phyloP scores from a whole-genome alignment of 2,888 invertebrate species.

The Sarcophaga subvicina region DNA sequence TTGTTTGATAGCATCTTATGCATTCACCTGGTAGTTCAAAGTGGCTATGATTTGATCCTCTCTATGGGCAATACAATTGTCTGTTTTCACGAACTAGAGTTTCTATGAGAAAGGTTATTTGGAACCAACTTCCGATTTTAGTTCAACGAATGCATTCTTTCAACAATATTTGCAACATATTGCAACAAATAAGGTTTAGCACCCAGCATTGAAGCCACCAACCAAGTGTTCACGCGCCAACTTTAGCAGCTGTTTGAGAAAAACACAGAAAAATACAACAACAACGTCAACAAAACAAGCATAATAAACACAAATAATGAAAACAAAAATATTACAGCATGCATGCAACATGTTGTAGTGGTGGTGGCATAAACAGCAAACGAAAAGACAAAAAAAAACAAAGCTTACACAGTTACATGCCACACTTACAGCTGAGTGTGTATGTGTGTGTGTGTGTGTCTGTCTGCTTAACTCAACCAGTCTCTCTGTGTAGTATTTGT shows the following conservation, averaged over 20 bases:
- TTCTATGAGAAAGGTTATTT: too few species aligned
- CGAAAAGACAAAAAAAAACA: slow-evolving; percentile 16
- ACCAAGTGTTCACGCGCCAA: slow-evolving; percentile 69
- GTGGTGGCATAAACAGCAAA: slow-evolving; percentile 41
- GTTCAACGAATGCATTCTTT: slow-evolving; percentile 42
- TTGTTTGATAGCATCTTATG: too few species aligned
- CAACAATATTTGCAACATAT: background rate
- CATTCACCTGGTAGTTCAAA: too few species aligned
- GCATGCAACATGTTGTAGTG: slow-evolving; percentile 67
- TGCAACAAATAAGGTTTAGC: slow-evolving; percentile 31
- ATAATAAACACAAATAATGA: slow-evolving; percentile 4
- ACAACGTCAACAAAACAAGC: slow-evolving; percentile 10
- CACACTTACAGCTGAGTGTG: slow-evolving; percentile 2
- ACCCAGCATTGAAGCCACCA: background rate
- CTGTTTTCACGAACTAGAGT: too few species aligned
- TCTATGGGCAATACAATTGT: too few species aligned
- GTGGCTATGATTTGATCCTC: too few species aligned
- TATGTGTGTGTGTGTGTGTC: background rate
- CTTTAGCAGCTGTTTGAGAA: slow-evolving; percentile 65
- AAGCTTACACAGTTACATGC: background rate
- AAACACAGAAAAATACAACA: background rate
- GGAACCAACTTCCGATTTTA: background rate
- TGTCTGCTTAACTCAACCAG: background rate
- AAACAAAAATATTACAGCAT: slow-evolving; percentile 52
- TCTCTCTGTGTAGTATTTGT: slow-evolving; percentile 6